phyloP scores from a whole-genome alignment of 2,888 invertebrate genomes.

The Saturnia pavonia region DNA sequence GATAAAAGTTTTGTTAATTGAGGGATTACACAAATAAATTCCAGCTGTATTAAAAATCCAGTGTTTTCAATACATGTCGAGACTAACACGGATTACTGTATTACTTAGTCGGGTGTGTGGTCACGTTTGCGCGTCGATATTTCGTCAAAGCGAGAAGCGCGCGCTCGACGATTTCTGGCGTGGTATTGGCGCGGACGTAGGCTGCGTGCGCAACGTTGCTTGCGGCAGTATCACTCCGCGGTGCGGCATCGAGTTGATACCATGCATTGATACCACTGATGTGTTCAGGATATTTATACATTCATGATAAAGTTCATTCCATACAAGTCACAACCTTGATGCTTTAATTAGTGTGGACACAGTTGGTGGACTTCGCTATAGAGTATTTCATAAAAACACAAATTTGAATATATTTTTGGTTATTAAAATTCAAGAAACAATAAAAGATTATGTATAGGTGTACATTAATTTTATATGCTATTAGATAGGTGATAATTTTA shows the following conservation, averaged over 20 bases:
- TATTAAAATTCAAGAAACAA: background rate
- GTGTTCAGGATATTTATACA: background rate
- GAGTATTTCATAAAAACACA: background rate
- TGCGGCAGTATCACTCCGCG: slow-evolving; percentile 33
- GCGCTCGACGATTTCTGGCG: slow-evolving; percentile 56
- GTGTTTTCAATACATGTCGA: slow-evolving; percentile 19
- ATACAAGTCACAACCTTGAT: slow-evolving; percentile 7
- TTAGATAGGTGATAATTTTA: background rate
- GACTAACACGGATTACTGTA: slow-evolving; percentile 20
- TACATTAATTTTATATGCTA: background rate
- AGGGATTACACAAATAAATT: slow-evolving; percentile 15
- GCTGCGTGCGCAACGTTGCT: slow-evolving; percentile 55
- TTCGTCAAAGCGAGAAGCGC: slow-evolving; percentile 52
- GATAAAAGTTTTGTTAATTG: slow-evolving; percentile 18
- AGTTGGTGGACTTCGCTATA: background rate
- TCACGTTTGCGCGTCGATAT: slow-evolving; percentile 61
- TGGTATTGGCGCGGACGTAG: slow-evolving; percentile 59
- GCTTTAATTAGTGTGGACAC: slow-evolving; percentile 1
- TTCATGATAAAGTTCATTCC: background rate
- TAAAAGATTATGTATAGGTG: background rate
- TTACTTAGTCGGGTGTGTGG: slow-evolving; percentile 41
- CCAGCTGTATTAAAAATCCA: slow-evolving; percentile 5
- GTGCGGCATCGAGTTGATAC: slow-evolving; percentile 19
- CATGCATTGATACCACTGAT: background rate
- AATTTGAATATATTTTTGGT: background rate